Percentiles rank a stretch among this genome's conserved stretches.
Conservation (phyloP, 1,140 invertebrate genomes). For the Bombus cullumanus region DNA sequence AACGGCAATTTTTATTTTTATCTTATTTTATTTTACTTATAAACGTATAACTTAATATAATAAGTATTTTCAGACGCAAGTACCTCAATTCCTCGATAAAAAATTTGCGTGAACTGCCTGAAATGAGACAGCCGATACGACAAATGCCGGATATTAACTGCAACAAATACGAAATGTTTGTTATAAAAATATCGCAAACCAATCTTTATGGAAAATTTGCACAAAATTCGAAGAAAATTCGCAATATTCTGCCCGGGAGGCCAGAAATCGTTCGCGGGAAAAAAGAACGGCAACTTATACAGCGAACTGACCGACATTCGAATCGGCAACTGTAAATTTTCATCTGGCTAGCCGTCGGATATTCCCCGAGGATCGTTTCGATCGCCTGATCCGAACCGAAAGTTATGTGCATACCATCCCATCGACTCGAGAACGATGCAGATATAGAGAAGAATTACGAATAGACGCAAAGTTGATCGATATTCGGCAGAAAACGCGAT, state of each 20-base stretch:
- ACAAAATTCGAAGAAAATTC: background rate
- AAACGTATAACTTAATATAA: too few relatives aligned
- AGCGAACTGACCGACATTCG: background rate
- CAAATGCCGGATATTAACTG: too few relatives aligned
- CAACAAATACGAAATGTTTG: background rate
- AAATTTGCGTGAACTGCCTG: too few relatives aligned
- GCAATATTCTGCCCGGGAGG: background rate
- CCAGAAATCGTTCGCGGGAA: background rate
- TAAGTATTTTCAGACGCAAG: too few relatives aligned
- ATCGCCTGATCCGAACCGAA: background rate
- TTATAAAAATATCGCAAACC: background rate
- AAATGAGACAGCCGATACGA: too few relatives aligned
- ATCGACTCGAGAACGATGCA: conserved; percentile 14
- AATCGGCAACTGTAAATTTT: conserved; percentile 18
- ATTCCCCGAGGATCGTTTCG: conserved; percentile 5
- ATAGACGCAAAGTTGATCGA: background rate
- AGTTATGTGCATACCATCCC: conserved; percentile 9
- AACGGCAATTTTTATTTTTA: too few relatives aligned
- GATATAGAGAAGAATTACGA: conserved; percentile 5
- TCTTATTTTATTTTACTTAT: too few relatives aligned
- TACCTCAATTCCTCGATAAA: too few relatives aligned
- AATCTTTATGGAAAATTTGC: too few relatives aligned
- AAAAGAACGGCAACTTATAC: background rate
- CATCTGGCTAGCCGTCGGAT: conserved; percentile 8
- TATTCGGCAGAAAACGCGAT: background rate